Evolutionary conservation across 2,888 invertebrate genomes (phyloP).

Genomic region (Andricus curvator): DNA sequence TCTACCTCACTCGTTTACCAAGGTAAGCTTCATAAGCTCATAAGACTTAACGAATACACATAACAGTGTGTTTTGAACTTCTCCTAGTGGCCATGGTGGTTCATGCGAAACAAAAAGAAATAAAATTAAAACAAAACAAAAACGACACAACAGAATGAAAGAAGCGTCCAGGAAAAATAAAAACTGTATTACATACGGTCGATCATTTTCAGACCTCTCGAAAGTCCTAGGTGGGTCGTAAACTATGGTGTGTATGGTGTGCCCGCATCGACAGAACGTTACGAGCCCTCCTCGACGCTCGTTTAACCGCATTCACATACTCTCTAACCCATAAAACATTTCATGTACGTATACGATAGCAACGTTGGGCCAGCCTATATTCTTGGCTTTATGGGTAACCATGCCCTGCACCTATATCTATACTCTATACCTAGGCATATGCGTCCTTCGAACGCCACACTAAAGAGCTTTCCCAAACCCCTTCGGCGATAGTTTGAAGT

Average conservation of each 20-base stretch:
- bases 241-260: conserved; percentile 47
- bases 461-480: conserved; percentile 22
- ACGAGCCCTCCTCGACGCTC: conserved; percentile 49
- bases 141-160: conserved; percentile 7
- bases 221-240: conserved; percentile 49
- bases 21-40: conserved; percentile 79
- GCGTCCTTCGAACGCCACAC: conserved; percentile 48
- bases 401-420: conserved; percentile 37
- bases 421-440: conserved; percentile 32
- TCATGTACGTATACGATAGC: conserved; percentile 48
- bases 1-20: conserved; percentile 86
- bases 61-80: background rate
- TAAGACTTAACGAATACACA: conserved; percentile 4
- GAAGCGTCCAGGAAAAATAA: conserved; percentile 24
- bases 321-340: conserved; percentile 63
- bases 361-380: conserved; percentile 39
- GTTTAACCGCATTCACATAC: conserved; percentile 58
- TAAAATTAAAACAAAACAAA: no score
- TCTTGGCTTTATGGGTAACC: conserved; percentile 65
- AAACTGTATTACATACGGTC: conserved; percentile 44
- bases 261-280: conserved; percentile 47
- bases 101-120: background rate
- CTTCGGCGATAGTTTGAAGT: conserved; percentile 32
- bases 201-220: conserved; percentile 46
- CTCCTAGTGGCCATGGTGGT: no score